Conservation (phyloP, 1,140 invertebrate species). For the Tetramorium parvispinum region DNA sequence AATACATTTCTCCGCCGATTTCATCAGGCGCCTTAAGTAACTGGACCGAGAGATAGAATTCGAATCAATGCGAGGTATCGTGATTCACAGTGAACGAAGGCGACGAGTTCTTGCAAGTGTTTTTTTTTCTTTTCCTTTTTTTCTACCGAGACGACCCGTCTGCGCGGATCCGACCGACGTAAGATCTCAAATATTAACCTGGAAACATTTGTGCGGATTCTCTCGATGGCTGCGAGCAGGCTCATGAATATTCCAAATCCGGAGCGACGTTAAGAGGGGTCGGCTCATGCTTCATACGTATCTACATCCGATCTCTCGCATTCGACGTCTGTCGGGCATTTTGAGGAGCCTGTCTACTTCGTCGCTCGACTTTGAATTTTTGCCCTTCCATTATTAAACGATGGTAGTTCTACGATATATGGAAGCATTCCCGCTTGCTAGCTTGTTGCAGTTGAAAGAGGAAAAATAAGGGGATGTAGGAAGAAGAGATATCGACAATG, state of each 20-base stretch:
- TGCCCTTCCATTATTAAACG: slow-evolving; percentile 33
- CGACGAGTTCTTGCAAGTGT: not conserved
- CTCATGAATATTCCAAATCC: slow-evolving; percentile 70
- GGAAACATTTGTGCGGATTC: slow-evolving; percentile 73
- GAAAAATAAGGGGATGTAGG: not conserved
- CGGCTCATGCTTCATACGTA: slow-evolving; percentile 50
- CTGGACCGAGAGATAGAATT: not conserved
- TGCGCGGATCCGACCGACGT: not conserved
- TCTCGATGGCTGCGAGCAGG: slow-evolving; percentile 62
- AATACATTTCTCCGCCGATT: not conserved
- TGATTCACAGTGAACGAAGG: not conserved
- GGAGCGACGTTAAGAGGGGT: slow-evolving; percentile 66
- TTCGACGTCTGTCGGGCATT: slow-evolving; percentile 67
- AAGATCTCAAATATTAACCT: slow-evolving; percentile 70
- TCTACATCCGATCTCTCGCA: slow-evolving; percentile 66
- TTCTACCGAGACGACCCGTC: slow-evolving; percentile 1
- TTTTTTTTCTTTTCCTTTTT: not conserved
- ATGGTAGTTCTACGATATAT: not conserved
- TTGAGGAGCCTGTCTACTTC: slow-evolving; percentile 34
- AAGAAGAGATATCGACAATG: slow-evolving; percentile 1
- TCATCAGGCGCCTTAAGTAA: not conserved
- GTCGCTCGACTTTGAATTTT: slow-evolving; percentile 30
- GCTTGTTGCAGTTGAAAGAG: not conserved
- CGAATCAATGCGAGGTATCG: not conserved
- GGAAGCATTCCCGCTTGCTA: not conserved